A percentile compares a stretch with the other conserved stretches of the same genome.
Evolutionary conservation across 2,113 vertebrate genomes (phyloP).

Genomic region (Podarcis raffonei): DNA sequence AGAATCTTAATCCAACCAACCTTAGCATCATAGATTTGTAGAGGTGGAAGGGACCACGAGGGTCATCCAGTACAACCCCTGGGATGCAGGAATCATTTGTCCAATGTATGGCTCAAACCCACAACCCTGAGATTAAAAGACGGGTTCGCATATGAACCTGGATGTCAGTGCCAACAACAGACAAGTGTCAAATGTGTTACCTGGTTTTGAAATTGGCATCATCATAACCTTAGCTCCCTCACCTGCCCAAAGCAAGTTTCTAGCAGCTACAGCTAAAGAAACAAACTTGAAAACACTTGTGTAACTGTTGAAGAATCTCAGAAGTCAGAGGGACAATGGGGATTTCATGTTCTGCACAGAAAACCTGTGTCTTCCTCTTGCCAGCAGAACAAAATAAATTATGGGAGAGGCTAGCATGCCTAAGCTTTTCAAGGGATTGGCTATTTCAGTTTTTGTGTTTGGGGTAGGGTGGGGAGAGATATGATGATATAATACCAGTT

Average conservation of each 20-base stretch:
- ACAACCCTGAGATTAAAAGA: too few relatives aligned
- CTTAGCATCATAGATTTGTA: too few relatives aligned
- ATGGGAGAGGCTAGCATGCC: neutral
- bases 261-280: too few relatives aligned
- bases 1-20: neutral
- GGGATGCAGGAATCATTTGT: too few relatives aligned
- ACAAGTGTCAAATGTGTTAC: neutral
- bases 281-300: neutral
- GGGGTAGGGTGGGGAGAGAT: too few relatives aligned
- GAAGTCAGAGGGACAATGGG: neutral
- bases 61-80: too few relatives aligned
- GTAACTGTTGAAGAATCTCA: neutral
- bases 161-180: neutral
- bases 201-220: neutral
- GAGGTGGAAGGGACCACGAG: too few relatives aligned
- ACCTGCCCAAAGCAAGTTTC: too few relatives aligned
- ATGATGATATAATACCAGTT: too few relatives aligned
- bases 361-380: neutral
- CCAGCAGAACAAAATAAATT: neutral
- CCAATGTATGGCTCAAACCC: too few relatives aligned
- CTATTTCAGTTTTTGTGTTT: neutral
- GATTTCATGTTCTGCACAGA: neutral
- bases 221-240: neutral
- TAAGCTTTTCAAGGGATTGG: neutral
- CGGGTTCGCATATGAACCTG: neutral